Evolutionary conservation across 2,888 invertebrate genomes (phyloP).

Genomic region (Eretmocerus hayati): DNA sequence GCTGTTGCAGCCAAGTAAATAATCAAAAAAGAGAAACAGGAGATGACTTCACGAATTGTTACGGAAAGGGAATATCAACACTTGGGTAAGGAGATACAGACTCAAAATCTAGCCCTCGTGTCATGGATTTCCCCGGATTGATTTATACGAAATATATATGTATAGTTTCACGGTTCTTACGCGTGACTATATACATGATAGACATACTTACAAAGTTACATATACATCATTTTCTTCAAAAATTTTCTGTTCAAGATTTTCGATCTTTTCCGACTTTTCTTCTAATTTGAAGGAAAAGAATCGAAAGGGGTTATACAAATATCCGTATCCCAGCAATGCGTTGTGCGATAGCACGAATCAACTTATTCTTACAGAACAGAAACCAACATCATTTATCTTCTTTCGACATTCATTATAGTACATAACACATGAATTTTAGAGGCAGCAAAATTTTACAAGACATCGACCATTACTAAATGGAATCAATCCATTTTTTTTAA

Average conservation of each 20-base stretch:
- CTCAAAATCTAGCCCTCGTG: conserved; percentile 8
- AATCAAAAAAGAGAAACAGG: conserved; percentile 2
- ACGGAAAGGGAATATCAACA: no score
- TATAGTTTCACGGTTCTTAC: conserved; percentile 19
- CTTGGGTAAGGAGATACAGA: no score
- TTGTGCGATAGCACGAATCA: conserved; percentile 21
- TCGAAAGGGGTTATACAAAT: conserved; percentile 16
- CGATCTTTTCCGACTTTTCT: not conserved
- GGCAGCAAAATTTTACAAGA: no score
- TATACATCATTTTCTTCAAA: conserved; percentile 20
- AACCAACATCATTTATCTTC: conserved; percentile 10
- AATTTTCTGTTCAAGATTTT: not conserved
- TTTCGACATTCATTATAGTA: conserved; percentile 19
- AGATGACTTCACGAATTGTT: conserved; percentile 3
- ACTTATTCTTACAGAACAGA: conserved; percentile 15
- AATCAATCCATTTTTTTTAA: no score
- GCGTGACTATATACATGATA: conserved; percentile 25
- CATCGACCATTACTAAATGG: no score
- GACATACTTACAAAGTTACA: conserved; percentile 25
- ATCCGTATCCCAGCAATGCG: conserved; percentile 14
- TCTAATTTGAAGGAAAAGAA: conserved; percentile 4
- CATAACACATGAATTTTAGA: conserved; percentile 14
- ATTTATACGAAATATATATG: conserved; percentile 22
- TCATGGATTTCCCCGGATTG: conserved; percentile 4
- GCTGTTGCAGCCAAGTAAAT: conserved; percentile 13